Evolutionary conservation across 2,797 vertebrate species (phyloP).

Genomic region (Sphenodon punctatus): DNA sequence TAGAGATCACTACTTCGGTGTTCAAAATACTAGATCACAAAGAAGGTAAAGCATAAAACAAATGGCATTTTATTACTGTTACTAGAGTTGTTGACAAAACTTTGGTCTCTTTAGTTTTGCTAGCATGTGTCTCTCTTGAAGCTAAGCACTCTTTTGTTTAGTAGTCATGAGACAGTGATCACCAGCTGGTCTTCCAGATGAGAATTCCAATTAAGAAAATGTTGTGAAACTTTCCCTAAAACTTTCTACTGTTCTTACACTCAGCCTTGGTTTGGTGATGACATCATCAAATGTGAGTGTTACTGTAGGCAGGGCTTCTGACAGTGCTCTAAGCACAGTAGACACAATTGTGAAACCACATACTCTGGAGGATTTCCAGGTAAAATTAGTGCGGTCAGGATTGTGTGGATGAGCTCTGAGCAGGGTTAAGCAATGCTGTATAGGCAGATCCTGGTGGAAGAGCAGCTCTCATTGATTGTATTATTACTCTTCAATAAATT

Average conservation of each 20-base stretch:
- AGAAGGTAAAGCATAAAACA: background rate
- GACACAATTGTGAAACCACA: no score
- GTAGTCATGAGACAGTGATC: background rate
- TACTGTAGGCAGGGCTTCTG: background rate
- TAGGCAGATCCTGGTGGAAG: no score
- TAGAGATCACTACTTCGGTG: background rate
- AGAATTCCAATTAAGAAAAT: background rate
- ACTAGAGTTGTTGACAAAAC: background rate
- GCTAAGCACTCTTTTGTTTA: background rate
- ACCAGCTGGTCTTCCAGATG: background rate
- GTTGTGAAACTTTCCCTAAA: background rate
- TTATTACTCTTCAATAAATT: no score
- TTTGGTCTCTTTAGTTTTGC: background rate
- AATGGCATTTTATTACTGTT: background rate
- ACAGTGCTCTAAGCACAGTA: background rate
- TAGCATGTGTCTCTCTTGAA: background rate
- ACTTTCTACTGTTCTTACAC: background rate
- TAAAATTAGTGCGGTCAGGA: no score
- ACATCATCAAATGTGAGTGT: background rate
- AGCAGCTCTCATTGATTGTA: no score
- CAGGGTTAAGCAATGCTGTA: rapidly evolving
- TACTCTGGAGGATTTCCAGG: no score
- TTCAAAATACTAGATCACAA: background rate
- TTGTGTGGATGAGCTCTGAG: background rate
- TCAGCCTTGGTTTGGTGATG: background rate